phyloP scores from a whole-genome alignment of 2,113 vertebrate species.

The Oreochromis niloticus region DNA sequence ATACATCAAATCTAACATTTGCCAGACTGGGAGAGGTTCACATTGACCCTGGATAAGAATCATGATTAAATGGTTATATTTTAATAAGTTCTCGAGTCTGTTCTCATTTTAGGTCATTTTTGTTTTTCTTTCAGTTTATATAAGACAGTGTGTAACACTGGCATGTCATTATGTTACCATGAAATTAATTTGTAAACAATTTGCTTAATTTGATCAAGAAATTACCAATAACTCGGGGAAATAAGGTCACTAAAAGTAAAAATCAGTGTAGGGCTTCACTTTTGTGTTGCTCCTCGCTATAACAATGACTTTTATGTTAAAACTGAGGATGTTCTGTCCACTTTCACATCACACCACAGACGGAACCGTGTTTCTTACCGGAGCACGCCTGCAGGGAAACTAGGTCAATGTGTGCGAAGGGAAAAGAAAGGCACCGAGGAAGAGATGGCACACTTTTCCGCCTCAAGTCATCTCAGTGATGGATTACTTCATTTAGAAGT shows the following conservation, averaged over 20 bases:
- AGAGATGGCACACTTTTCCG: rapidly evolving
- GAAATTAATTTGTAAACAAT: neutral
- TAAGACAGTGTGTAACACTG: neutral
- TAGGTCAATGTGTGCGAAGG: neutral
- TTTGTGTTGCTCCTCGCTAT: neutral
- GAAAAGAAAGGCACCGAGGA: neutral
- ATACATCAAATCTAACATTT: neutral
- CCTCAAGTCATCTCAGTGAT: neutral
- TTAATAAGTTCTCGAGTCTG: rapidly evolving
- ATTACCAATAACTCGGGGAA: rapidly evolving
- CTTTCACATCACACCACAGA: neutral
- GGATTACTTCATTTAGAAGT: neutral
- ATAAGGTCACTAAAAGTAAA: neutral
- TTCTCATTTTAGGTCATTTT: neutral
- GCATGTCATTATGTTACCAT: neutral
- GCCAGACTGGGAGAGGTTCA: neutral
- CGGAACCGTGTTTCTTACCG: neutral
- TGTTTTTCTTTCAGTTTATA: neutral
- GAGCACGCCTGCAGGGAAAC: rapidly evolving
- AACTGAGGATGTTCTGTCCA: rapidly evolving
- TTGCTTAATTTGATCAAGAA: neutral
- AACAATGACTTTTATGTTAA: neutral
- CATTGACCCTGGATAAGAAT: neutral
- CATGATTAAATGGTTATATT: neutral
- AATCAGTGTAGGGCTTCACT: neutral